Evolutionary conservation across 2,888 invertebrate genomes (phyloP), one percentile per base, ranked within the genome.

Genomic region (Dascillus cervinus): DNA sequence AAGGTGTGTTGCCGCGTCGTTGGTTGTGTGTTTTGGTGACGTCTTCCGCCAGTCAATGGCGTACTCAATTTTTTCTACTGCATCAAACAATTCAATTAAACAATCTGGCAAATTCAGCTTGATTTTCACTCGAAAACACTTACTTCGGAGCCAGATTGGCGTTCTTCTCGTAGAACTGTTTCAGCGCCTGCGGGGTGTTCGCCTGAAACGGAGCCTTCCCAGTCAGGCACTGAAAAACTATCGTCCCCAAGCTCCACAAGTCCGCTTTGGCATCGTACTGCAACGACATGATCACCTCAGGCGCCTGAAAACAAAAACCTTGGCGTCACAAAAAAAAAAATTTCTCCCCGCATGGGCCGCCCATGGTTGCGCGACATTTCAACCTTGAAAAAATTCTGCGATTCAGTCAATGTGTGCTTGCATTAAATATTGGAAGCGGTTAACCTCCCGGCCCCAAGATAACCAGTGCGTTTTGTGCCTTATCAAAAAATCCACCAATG

Each of bases 241-340:
- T 99, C 10, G 97, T 98, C 31, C 98, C 98, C 51, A 98, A 74
- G 47, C 96, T 96, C 97, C 98, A 98, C 36, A 98, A 75, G 70
- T 98, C 98, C 5, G 98, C 98, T 72, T 98, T 98, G 31, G 95
- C 96, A 66, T 95, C 95, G 62, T 98, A 98, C 59, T 96, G 91
- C 41, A 92, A 69, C 2, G 96, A 96, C 96, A 98, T 97, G 54
- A 98, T 98, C 31, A 98, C 96, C 73, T 97, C 96, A 1, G 96
- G 96, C 17, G 96, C 96, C 90, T 85, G 61, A 27, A 64, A 55
- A 11, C 27, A 20, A 15, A 13, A 11, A 11, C 3, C 9, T 10
- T 17, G 21, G n/a, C 11, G 6, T 17, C 11, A 31, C 11, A 2
- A 17, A 19, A 26, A 10, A 14, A 8, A 11, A 10, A 20, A 10